Conservation (phyloP, 2,888 invertebrate genomes). For the Fragum sueziense region DNA sequence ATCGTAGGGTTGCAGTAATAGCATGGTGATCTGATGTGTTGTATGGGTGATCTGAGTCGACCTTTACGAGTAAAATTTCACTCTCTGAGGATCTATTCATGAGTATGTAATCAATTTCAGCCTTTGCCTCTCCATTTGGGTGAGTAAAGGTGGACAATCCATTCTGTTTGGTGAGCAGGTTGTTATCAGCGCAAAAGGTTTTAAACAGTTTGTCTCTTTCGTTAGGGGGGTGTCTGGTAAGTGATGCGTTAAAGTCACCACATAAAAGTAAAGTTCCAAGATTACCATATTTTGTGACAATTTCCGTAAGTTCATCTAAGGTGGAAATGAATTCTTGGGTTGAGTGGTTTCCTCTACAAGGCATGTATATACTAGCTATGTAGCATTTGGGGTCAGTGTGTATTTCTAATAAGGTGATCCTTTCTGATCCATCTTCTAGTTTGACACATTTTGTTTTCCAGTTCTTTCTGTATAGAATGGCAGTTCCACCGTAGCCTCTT, state of each 20-base stretch:
- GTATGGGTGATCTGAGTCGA: not conserved
- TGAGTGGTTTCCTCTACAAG: not conserved
- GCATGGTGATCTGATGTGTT: not conserved
- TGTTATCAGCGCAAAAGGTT: not conserved
- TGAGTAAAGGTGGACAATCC: too few species aligned
- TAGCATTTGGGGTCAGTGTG: not conserved
- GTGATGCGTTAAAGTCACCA: not conserved
- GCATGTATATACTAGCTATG: not conserved
- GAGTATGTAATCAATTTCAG: not conserved
- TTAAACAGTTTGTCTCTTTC: conserved; percentile 5
- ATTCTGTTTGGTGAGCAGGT: too few species aligned
- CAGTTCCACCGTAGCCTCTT: conserved; percentile 2
- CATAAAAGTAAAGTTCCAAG: not conserved
- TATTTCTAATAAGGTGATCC: not conserved
- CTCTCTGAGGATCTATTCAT: not conserved
- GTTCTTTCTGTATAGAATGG: not conserved
- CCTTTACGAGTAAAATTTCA: not conserved
- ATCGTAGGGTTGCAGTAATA: too few species aligned
- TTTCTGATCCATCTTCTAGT: not conserved
- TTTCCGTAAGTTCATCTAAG: not conserved
- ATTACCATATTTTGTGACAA: not conserved
- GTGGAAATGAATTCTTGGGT: not conserved
- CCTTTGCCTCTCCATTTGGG: too few species aligned
- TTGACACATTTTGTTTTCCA: not conserved
- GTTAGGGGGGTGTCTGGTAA: conserved; percentile 4